Conservation (phyloP, 2,113 vertebrate species). For the Microcebus tavaratra region DNA sequence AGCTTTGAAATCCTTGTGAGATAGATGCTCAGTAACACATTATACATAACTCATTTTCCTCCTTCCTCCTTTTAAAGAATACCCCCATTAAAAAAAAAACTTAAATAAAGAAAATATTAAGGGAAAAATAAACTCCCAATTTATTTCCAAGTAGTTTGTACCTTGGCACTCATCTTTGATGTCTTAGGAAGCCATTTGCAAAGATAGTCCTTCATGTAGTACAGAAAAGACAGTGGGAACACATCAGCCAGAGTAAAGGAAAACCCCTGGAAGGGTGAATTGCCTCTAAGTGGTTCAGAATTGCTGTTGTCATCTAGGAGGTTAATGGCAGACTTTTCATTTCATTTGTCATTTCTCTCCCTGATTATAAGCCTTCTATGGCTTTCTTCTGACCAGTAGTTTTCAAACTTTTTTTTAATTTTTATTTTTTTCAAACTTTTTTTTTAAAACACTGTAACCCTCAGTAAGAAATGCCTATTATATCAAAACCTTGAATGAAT, state of each 20-base stretch:
- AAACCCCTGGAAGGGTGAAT: slow-evolving; percentile 24
- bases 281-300: slow-evolving; percentile 58
- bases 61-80: slow-evolving; percentile 28
- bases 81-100: neutral
- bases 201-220: neutral
- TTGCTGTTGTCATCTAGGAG: slow-evolving; percentile 31
- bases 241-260: neutral
- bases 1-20: slow-evolving; percentile 43
- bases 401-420: neutral
- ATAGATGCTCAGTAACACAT: neutral
- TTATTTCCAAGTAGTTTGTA: slow-evolving; percentile 48
- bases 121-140: neutral
- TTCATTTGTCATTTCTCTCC: slow-evolving; percentile 43
- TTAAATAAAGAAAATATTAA: slow-evolving; percentile 8
- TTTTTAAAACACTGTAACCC: neutral
- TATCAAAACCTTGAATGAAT: neutral
- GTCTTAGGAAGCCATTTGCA: slow-evolving; percentile 46
- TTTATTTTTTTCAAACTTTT: neutral
- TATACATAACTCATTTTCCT: neutral
- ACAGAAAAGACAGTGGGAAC: neutral
- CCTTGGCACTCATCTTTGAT: neutral
- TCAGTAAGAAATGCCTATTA: slow-evolving; percentile 46
- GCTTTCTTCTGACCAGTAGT: slow-evolving; percentile 41
- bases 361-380: neutral
- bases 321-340: slow-evolving; percentile 53